Evolutionary conservation across 2,797 vertebrate genomes (phyloP).

Genomic region (Enteromius mattozi): DNA sequence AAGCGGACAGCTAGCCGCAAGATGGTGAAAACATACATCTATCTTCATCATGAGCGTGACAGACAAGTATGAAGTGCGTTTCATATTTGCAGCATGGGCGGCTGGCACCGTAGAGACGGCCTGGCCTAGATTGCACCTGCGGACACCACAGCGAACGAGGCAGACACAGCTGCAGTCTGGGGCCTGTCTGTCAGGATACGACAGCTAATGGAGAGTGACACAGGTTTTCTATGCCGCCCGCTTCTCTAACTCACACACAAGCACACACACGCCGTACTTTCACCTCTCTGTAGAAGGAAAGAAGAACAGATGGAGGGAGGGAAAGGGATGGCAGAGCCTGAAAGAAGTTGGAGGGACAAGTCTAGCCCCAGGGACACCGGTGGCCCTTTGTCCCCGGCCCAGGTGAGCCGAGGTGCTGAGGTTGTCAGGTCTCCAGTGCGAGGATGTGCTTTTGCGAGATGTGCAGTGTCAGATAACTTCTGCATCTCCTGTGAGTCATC

Average conservation of each 20-base stretch:
- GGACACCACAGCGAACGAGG: conserved; percentile 35
- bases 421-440: conserved; percentile 27
- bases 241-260: conserved; percentile 7
- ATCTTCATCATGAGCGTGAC: conserved; percentile 65
- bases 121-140: conserved; percentile 60
- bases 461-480: conserved; percentile 50
- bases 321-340: conserved; percentile 15
- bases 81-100: conserved; percentile 56
- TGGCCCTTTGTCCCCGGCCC: conserved; percentile 33
- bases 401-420: conserved; percentile 46
- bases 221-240: conserved; percentile 27
- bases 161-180: conserved; percentile 56
- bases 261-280: neutral
- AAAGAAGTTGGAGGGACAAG: conserved; percentile 36
- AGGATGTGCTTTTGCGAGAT: conserved; percentile 28
- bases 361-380: conserved; percentile 16
- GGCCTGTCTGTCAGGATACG: conserved; percentile 51
- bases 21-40: conserved; percentile 61
- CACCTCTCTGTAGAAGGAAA: conserved; percentile 32
- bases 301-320: conserved; percentile 28
- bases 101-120: conserved; percentile 52
- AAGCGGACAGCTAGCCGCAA: conserved; percentile 46
- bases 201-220: conserved; percentile 59
- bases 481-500: conserved; percentile 48
- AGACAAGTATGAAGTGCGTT: conserved; percentile 57